phyloP scores from a whole-genome alignment of 1,140 invertebrate genomes.

The Anoplophora glabripennis region DNA sequence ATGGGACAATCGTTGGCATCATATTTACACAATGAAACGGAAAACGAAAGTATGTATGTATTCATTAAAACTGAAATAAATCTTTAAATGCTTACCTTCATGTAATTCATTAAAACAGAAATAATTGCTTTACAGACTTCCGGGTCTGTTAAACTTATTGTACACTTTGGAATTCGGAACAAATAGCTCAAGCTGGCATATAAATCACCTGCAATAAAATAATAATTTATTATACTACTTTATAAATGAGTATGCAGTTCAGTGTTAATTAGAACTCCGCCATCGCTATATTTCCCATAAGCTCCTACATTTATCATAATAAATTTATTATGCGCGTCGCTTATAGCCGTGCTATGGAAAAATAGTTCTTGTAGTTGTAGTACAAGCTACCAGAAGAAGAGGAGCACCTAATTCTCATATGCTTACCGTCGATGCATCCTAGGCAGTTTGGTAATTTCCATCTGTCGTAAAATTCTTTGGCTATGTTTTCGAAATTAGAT shows the following conservation, averaged over 20 bases:
- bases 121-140: too few relatives aligned
- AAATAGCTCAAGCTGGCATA: too few relatives aligned
- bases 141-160: too few relatives aligned
- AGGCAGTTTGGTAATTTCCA: slow-evolving; percentile 44
- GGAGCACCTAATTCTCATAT: slow-evolving; percentile 16
- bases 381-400: slow-evolving; percentile 15
- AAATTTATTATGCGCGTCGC: slow-evolving; percentile 25
- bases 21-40: too few relatives aligned
- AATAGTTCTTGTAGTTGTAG: slow-evolving; percentile 13
- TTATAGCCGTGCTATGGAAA: slow-evolving; percentile 14
- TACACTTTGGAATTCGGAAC: too few relatives aligned
- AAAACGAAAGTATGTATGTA: too few relatives aligned
- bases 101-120: too few relatives aligned
- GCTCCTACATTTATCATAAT: slow-evolving; percentile 19
- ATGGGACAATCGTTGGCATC: too few relatives aligned
- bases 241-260: background rate
- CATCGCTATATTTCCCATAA: slow-evolving; percentile 28
- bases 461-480: background rate
- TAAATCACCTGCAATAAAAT: too few relatives aligned
- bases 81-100: too few relatives aligned
- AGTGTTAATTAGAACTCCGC: slow-evolving; percentile 8
- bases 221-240: slow-evolving; percentile 4
- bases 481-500: slow-evolving; percentile 28
- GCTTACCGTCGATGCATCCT: slow-evolving; percentile 49
- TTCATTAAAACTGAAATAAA: too few relatives aligned